Conservation (phyloP, 2,888 invertebrate species). For the Drosophila meridiana region DNA sequence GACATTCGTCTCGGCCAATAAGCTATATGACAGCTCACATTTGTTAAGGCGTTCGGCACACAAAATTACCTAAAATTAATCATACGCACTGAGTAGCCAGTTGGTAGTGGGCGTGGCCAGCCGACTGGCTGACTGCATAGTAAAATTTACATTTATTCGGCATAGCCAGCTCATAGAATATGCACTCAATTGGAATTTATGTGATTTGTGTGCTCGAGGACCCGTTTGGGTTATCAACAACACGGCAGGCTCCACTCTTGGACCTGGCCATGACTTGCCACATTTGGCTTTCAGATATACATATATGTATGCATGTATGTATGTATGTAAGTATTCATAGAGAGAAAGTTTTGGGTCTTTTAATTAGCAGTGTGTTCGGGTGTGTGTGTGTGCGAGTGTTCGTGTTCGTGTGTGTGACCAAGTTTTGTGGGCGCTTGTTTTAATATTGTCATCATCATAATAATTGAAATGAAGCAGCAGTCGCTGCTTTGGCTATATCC, state of each 20-base stretch:
- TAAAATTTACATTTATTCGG: conserved; percentile 75
- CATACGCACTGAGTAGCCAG: conserved; percentile 65
- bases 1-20: conserved; percentile 23
- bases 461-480: conserved; percentile 73
- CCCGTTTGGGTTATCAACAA: conserved; percentile 79
- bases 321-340: conserved; percentile 11
- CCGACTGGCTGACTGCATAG: conserved; percentile 45
- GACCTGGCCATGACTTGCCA: conserved; percentile 68
- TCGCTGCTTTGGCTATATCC: conserved; percentile 30
- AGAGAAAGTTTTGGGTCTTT: conserved; percentile 58
- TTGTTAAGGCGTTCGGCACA: conserved; percentile 29
- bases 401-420: conserved; percentile 21
- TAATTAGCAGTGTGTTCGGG: conserved; percentile 59
- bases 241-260: conserved; percentile 63
- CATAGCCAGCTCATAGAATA: conserved; percentile 64
- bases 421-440: conserved; percentile 28
- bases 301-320: background rate
- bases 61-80: conserved; percentile 71
- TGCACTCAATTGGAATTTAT: conserved; percentile 81
- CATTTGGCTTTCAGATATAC: conserved; percentile 56
- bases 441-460: conserved; percentile 75
- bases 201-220: conserved; percentile 79
- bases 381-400: conserved; percentile 1
- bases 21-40: conserved; percentile 30
- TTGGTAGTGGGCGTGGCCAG: background rate